Evolutionary conservation across 2,797 vertebrate species (phyloP).

Genomic region (Acrossocheilus wenchowensis): DNA sequence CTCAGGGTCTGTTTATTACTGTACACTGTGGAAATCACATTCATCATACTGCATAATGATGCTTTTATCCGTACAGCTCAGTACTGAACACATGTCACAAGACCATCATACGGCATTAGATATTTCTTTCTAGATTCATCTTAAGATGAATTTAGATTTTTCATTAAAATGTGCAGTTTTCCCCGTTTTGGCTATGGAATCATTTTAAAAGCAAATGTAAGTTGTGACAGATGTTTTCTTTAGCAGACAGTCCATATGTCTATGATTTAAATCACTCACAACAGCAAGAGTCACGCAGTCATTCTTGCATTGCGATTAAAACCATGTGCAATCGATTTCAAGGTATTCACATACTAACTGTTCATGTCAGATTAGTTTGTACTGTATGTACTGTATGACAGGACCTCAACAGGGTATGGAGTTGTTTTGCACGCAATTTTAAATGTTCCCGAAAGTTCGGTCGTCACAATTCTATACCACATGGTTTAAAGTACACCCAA

Average conservation of each 20-base stretch:
- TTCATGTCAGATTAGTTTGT: background rate
- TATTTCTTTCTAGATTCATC: background rate
- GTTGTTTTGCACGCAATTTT: background rate
- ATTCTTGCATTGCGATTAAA: background rate
- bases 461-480: background rate
- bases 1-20: conserved; percentile 40
- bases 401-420: too few relatives aligned
- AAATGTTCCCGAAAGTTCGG: background rate
- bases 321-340: background rate
- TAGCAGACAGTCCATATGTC: background rate
- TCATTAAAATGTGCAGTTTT: too few relatives aligned
- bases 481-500: background rate
- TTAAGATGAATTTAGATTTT: background rate
- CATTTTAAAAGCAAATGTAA: background rate
- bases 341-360: background rate
- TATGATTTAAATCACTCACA: background rate
- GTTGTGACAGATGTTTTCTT: background rate
- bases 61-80: conserved; percentile 43
- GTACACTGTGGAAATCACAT: conserved; percentile 37
- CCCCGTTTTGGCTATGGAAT: background rate
- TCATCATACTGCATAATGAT: conserved; percentile 46
- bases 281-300: background rate
- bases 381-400: background rate
- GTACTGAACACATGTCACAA: conserved; percentile 56
- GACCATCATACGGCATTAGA: conserved; percentile 26